Conservation (phyloP, 2,113 vertebrate species). For the Eurystomus gularis region DNA sequence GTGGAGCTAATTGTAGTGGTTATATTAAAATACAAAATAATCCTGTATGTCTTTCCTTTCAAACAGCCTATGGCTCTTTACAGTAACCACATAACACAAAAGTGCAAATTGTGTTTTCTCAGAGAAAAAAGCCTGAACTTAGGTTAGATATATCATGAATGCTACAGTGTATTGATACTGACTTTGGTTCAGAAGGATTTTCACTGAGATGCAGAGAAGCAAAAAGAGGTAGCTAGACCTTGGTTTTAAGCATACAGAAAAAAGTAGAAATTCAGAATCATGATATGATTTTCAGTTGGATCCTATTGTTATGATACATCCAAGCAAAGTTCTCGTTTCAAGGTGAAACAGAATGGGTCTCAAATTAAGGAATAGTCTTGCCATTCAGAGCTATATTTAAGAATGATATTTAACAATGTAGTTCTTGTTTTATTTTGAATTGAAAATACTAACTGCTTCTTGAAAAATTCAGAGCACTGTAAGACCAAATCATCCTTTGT, state of each 20-base stretch:
- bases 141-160: neutral
- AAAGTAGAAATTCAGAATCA: neutral
- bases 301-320: neutral
- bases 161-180: neutral
- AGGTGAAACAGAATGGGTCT: neutral
- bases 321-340: neutral
- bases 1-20: neutral
- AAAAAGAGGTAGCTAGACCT: neutral
- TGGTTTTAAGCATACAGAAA: neutral
- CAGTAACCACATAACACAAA: neutral
- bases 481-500: neutral
- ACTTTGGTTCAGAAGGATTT: neutral
- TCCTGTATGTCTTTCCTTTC: neutral
- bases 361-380: neutral
- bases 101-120: neutral
- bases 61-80: neutral
- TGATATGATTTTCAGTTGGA: neutral
- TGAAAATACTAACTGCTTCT: neutral
- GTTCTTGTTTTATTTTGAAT: neutral
- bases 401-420: neutral
- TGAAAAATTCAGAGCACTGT: neutral
- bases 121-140: neutral
- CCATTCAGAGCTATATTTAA: neutral
- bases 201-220: neutral
- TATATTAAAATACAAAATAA: conserved; percentile 7